These are phyloP conservation scores for Aurelia sp. DNA, from an alignment of 30 jellyfish, hydroid and myxozoan genomes.

Conservation along the genomic window DNA sequence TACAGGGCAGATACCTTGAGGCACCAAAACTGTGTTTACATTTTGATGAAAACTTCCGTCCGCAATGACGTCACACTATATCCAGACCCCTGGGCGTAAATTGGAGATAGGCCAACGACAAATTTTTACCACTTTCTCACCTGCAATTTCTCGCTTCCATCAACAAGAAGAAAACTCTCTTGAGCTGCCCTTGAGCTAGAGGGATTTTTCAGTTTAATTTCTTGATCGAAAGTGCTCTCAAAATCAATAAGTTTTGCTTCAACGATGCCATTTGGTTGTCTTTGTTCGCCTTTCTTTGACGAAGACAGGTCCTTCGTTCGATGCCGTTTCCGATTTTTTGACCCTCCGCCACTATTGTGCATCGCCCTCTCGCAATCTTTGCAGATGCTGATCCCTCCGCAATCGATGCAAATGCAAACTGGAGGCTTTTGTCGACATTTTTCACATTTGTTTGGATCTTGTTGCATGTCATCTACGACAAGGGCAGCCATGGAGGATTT, in stretches of 20 bases:
- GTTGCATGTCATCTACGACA: background rate
- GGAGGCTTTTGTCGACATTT: slow-evolving; percentile 53
- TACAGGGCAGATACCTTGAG: no score
- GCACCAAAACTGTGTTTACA: no score
- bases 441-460: slow-evolving; percentile 51
- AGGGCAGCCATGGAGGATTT: slow-evolving; percentile 22
- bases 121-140: slow-evolving; percentile 26
- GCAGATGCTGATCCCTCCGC: slow-evolving; percentile 88
- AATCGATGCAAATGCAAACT: slow-evolving; percentile 74
- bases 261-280: slow-evolving; percentile 34
- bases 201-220: slow-evolving; percentile 1
- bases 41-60: no score
- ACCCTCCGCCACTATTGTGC: slow-evolving; percentile 49
- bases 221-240: slow-evolving; percentile 6
- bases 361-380: slow-evolving; percentile 71
- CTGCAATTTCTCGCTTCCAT: slow-evolving; percentile 84
- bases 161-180: slow-evolving; percentile 81
- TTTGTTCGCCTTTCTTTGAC: slow-evolving; percentile 16
- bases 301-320: slow-evolving; percentile 45
- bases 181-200: slow-evolving; percentile 1
- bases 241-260: slow-evolving; percentile 46
- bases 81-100: no score
- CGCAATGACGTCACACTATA: no score
- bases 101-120: background rate
- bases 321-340: slow-evolving; percentile 56